phyloP scores from a whole-genome alignment of 2,888 invertebrate genomes.

The Lasioglossum figueresi region DNA sequence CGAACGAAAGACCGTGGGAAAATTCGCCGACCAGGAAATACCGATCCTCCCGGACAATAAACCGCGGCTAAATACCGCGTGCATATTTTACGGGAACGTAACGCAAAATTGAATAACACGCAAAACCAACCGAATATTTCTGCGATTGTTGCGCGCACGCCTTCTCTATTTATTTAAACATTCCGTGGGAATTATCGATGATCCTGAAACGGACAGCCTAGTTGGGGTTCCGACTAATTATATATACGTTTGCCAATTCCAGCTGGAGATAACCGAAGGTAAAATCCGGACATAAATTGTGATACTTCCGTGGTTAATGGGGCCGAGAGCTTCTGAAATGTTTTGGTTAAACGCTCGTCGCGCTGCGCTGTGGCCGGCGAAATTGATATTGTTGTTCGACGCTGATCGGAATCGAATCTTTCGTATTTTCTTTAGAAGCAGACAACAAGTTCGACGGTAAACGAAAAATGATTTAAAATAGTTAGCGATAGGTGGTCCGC shows the following conservation, averaged over 20 bases:
- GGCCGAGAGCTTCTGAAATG: background rate
- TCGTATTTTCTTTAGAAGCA: background rate
- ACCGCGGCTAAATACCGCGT: constrained; percentile 25
- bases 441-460: background rate
- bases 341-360: background rate
- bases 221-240: background rate
- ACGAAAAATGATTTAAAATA: background rate
- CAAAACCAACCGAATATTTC: background rate
- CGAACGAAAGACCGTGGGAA: background rate
- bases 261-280: background rate
- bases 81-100: constrained; percentile 18
- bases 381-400: background rate
- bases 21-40: background rate
- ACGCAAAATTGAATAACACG: constrained; percentile 12
- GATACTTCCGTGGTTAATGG: background rate
- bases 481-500: background rate
- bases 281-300: background rate
- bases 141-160: background rate
- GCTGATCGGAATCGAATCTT: background rate
- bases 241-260: constrained; percentile 4
- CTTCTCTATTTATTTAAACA: constrained; percentile 1
- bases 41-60: background rate
- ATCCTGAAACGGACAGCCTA: background rate
- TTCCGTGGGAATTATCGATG: background rate
- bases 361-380: background rate